Evolutionary conservation across 2,113 vertebrate genomes (phyloP).

Genomic region (Leucoraja erinaceus): DNA sequence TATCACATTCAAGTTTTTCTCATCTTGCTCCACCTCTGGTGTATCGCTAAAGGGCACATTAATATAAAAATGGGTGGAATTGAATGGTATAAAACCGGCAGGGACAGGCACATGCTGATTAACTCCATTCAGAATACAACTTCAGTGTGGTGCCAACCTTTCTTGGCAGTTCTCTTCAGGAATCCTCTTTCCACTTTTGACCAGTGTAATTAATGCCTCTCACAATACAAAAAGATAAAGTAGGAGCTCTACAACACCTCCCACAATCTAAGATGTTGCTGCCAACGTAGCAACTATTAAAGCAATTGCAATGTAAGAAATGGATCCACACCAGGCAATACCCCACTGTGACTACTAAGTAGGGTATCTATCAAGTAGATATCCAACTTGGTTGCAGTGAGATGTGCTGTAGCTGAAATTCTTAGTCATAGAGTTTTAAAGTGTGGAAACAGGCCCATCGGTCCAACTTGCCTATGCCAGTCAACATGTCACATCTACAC

Average conservation of each 20-base stretch:
- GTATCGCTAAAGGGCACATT: neutral
- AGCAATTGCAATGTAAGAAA: no score
- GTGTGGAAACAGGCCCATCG: no score
- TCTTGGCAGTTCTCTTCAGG: neutral
- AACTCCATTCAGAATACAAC: neutral
- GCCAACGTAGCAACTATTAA: no score
- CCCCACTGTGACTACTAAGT: neutral
- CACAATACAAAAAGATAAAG: neutral
- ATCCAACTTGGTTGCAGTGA: no score
- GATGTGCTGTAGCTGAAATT: no score
- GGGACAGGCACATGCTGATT: neutral
- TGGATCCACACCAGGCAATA: neutral
- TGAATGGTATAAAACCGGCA: neutral
- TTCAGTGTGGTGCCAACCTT: neutral
- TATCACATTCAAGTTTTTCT: neutral
- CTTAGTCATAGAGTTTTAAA: no score
- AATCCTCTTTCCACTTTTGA: neutral
- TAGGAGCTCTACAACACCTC: neutral
- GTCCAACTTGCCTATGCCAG: no score
- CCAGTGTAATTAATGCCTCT: neutral
- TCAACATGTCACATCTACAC: no score
- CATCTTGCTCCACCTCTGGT: neutral
- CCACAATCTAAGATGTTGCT: no score
- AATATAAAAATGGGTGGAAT: neutral
- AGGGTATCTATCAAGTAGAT: neutral